Conservation (phyloP, 2,888 invertebrate genomes). For the Cataglyphis livida region DNA sequence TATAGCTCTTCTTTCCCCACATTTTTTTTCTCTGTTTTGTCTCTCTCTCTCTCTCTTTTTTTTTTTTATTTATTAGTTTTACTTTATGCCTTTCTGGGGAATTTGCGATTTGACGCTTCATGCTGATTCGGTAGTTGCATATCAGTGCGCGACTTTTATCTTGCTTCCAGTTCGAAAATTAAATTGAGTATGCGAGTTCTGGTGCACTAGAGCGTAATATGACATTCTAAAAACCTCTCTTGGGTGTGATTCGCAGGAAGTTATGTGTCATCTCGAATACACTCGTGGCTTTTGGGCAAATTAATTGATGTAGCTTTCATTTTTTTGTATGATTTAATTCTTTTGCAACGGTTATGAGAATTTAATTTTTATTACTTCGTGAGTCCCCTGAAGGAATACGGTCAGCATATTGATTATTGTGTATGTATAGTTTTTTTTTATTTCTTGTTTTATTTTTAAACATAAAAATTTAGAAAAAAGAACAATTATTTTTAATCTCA, state of each 20-base stretch:
- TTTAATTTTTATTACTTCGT: not conserved
- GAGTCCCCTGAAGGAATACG: not conserved
- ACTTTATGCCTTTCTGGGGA: not conserved
- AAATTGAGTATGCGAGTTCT: slow-evolving; percentile 46
- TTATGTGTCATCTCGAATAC: slow-evolving; percentile 48
- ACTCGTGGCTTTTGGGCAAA: slow-evolving; percentile 26
- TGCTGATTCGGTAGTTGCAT: slow-evolving; percentile 39
- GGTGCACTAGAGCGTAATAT: slow-evolving; percentile 46
- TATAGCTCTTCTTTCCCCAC: slow-evolving; percentile 32
- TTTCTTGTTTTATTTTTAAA: not conserved
- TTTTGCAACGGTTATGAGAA: not conserved
- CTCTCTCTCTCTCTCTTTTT: not conserved
- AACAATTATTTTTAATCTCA: not conserved
- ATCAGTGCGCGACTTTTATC: slow-evolving; percentile 56
- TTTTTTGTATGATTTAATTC: slow-evolving; percentile 16
- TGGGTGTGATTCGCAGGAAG: slow-evolving; percentile 41
- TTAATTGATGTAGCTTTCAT: slow-evolving; percentile 25
- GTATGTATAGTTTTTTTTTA: not conserved
- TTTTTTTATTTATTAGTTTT: not conserved
- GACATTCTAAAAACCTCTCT: slow-evolving; percentile 40
- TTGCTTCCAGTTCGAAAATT: slow-evolving; percentile 60
- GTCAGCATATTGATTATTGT: not conserved
- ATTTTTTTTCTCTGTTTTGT: slow-evolving; percentile 6
- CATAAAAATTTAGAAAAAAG: not conserved
- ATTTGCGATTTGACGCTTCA: slow-evolving; percentile 21